Base-by-base conservation (phyloP, 1,140 invertebrate genomes). In the Gryllus bimaculatus region DNA sequence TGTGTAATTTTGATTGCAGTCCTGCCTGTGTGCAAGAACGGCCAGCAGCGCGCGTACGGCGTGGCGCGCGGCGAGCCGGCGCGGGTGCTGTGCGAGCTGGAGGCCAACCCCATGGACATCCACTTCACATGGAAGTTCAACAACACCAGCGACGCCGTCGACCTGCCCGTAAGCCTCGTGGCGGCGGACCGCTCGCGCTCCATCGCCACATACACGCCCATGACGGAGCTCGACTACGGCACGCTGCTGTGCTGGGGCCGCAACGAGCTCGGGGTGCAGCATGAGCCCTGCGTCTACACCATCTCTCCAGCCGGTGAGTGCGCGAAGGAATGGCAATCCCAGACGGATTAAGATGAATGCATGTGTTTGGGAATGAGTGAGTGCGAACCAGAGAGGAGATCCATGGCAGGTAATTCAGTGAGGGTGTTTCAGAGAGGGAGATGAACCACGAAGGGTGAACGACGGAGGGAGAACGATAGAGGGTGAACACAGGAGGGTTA, bases 101-200 rank as follows among this genome's bases (percentile, higher is more conserved):
- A 95, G 81, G 93, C 93, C n/a, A 95, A 95, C 86, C 94, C 95
- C 7, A 86, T 90, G 81, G 90, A 91, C 80, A 87, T 93, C 10
- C 88, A 85, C 80, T 94, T 93, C 84, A 88, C 88, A 73, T 94
- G 93, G 93, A 92, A 91, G 85, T 93, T 94, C 86, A 93, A 92
- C 83, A 91, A 88, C 79, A 85, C 90, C 20, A 89, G 89, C 80
- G 91, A 92, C 79, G 89, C 89, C 8, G 87, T 92, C 78, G 91
- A 93, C 83, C 90, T 93, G 81, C 88, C 90, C 0, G 87, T 89
- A 75, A 89, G 87, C 49, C 87, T 89, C 79, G 88, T 91, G 78
- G 86, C 86, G 79, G 88, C 86, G 77, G 91, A 91, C 77, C 88
- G 88, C n/a, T 86, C 87, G 8, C 85, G 87, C n/a, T 92, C 91